Percentiles rank a stretch among this genome's conserved stretches.
These are phyloP conservation scores for Caenorhabditis wallacei DNA, from an alignment of 2,888 invertebrate genomes.

Conservation along the genomic window DNA sequence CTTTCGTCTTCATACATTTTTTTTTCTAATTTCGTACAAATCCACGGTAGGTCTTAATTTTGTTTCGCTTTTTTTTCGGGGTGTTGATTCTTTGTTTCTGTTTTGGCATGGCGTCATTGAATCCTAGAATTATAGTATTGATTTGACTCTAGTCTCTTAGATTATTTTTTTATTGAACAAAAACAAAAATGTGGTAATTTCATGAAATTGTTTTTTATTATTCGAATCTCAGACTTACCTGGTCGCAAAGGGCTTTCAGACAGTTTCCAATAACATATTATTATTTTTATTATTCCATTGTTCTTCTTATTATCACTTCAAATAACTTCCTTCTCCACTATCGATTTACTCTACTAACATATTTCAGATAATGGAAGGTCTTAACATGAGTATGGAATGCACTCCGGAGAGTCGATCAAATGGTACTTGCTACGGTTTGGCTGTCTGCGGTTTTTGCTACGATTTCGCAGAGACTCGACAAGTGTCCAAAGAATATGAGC, in stretches of 20 bases:
- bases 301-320: not conserved
- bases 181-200: too few species aligned
- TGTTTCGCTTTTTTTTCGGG: slow-evolving; percentile 5
- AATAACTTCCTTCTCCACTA: too few species aligned
- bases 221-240: too few species aligned
- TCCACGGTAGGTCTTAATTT: slow-evolving; percentile 34
- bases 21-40: slow-evolving; percentile 62
- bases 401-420: slow-evolving; percentile 57
- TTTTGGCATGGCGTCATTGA: too few species aligned
- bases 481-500: slow-evolving; percentile 73
- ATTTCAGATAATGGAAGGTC: slow-evolving; percentile 36
- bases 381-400: slow-evolving; percentile 61
- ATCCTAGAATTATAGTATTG: not conserved
- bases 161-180: too few species aligned
- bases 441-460: slow-evolving; percentile 80
- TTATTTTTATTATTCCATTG: too few species aligned
- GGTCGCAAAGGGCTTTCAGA: too few species aligned
- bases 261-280: too few species aligned
- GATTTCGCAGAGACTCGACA: slow-evolving; percentile 73
- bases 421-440: slow-evolving; percentile 73
- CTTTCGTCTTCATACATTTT: slow-evolving; percentile 36
- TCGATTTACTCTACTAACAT: too few species aligned
- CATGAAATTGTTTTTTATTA: too few species aligned
- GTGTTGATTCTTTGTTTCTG: slow-evolving; percentile 4
- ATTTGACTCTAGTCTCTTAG: not conserved